These are phyloP conservation scores for Heliconius ismenius DNA, from an alignment of 2,888 invertebrate species.

Conservation along the genomic window DNA sequence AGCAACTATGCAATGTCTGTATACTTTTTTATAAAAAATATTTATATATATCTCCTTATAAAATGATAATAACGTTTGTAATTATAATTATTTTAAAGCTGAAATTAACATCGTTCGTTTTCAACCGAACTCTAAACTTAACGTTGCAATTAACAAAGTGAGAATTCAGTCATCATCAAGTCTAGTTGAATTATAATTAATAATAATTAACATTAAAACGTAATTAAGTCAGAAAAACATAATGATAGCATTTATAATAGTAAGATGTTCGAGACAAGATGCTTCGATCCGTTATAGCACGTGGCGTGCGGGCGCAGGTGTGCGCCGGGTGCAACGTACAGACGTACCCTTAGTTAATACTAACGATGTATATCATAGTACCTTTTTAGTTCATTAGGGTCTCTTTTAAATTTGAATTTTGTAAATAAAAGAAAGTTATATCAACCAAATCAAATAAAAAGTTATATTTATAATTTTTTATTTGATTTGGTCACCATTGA, in stretches of 20 bases:
- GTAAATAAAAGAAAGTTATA: not conserved
- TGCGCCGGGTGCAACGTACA: conserved; percentile 47
- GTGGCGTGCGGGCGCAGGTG: conserved; percentile 55
- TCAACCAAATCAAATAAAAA: too few relatives aligned
- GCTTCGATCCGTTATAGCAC: conserved; percentile 38
- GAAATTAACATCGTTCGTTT: not conserved
- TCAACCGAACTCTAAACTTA: not conserved
- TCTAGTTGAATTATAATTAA: not conserved
- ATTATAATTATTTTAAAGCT: not conserved
- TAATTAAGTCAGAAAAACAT: not conserved
- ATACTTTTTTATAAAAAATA: not conserved
- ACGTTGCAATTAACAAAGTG: not conserved
- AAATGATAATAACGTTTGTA: not conserved
- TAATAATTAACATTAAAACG: conserved; percentile 8
- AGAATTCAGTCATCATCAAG: not conserved
- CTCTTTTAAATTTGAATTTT: not conserved
- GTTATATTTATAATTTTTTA: too few relatives aligned
- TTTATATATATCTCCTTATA: not conserved
- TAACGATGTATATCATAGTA: conserved; percentile 12
- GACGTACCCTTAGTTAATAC: conserved; percentile 27
- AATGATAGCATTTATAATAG: conserved; percentile 10
- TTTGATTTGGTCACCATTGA: too few relatives aligned
- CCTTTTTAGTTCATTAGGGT: conserved; percentile 7
- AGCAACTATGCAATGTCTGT: too few relatives aligned
- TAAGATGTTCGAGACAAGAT: conserved; percentile 28